These are phyloP conservation scores for Eretmocerus hayati DNA, from an alignment of 2,888 invertebrate species.

Conservation along the genomic window DNA sequence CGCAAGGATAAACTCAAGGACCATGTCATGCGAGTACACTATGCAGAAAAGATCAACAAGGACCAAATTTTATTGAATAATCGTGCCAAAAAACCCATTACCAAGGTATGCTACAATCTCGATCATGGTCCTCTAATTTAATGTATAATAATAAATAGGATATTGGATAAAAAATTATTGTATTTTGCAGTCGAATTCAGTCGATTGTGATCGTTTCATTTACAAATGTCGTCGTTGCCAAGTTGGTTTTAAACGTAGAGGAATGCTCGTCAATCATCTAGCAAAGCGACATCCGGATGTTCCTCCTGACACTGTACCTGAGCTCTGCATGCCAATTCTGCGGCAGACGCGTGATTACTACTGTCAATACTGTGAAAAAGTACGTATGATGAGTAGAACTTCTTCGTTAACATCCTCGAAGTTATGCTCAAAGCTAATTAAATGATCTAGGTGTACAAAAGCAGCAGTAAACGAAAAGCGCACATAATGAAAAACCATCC, in stretches of 20 bases:
- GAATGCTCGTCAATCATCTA: constrained; percentile 79
- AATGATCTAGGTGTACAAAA: constrained; percentile 67
- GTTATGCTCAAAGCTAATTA: constrained; percentile 2
- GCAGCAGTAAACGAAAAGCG: constrained; percentile 74
- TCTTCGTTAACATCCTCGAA: not conserved
- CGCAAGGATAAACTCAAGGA: constrained; percentile 68
- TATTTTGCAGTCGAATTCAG: constrained; percentile 45
- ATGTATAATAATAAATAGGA: not conserved
- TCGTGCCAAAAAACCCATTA: constrained; percentile 51
- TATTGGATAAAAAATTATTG: no score
- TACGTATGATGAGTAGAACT: constrained; percentile 25
- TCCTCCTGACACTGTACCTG: constrained; percentile 60
- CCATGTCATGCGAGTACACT: constrained; percentile 65
- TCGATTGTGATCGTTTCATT: constrained; percentile 65
- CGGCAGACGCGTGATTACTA: constrained; percentile 72
- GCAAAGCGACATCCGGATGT: constrained; percentile 68
- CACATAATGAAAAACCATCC: constrained; percentile 81
- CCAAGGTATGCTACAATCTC: constrained; percentile 45
- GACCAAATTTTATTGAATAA: constrained; percentile 33
- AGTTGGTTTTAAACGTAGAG: constrained; percentile 73
- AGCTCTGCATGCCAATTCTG: constrained; percentile 70
- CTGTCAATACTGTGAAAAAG: constrained; percentile 78
- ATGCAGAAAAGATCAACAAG: constrained; percentile 44
- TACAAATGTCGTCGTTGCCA: constrained; percentile 72
- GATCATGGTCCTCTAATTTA: not conserved